These are phyloP conservation scores for Apus apus DNA, from an alignment of 2,113 vertebrate species.

Conservation along the genomic window DNA sequence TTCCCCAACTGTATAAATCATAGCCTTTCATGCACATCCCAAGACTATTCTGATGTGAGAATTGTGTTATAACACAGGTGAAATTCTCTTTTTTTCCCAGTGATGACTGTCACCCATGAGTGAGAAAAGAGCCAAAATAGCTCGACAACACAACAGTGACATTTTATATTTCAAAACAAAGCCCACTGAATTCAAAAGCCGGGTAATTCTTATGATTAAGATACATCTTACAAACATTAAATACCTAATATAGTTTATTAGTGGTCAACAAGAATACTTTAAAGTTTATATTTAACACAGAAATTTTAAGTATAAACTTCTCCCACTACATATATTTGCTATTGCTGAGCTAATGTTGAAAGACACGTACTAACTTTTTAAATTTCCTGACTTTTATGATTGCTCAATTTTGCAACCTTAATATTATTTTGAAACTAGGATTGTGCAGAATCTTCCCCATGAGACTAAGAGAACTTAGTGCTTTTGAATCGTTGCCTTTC, in stretches of 20 bases:
- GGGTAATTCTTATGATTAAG: conserved; percentile 25
- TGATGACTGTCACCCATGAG: background rate
- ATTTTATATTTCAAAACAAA: background rate
- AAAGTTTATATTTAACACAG: conserved; percentile 27
- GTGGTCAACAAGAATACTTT: conserved; percentile 31
- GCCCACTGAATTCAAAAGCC: background rate
- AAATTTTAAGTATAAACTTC: conserved; percentile 3
- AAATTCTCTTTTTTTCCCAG: background rate
- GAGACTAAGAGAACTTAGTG: conserved; percentile 17
- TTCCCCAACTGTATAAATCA: conserved; percentile 6
- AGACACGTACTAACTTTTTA: conserved; percentile 68
- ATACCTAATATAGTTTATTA: conserved; percentile 11
- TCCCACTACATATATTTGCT: conserved; percentile 41
- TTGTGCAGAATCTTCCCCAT: conserved; percentile 42
- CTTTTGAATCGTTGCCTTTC: conserved; percentile 11
- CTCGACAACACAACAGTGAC: background rate
- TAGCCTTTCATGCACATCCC: conserved; percentile 9
- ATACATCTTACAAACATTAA: conserved; percentile 26
- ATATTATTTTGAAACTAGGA: conserved; percentile 59
- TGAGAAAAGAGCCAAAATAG: background rate
- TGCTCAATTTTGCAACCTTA: conserved; percentile 61
- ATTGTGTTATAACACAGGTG: background rate
- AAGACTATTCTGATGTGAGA: background rate
- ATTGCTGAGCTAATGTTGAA: conserved; percentile 36
- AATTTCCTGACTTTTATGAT: conserved; percentile 74